Conservation (phyloP, 2,113 vertebrate species). For the Spermophilus dauricus region DNA sequence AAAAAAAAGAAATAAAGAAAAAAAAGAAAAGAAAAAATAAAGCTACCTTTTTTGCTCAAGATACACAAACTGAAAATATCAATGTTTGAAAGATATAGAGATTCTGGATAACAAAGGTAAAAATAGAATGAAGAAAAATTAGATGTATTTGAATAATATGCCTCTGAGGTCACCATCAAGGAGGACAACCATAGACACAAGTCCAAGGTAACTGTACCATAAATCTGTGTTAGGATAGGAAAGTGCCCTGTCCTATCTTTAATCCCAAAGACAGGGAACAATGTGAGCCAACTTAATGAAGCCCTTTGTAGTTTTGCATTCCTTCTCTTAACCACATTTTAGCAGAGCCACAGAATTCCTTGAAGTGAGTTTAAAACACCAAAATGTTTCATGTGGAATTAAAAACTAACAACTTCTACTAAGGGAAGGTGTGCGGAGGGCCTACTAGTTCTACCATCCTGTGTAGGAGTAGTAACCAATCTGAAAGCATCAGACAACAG, state of each 20-base stretch:
- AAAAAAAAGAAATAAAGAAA: too few species aligned
- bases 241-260: neutral
- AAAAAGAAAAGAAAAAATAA: neutral
- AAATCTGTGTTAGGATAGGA: neutral
- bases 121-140: neutral
- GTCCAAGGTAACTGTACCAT: neutral
- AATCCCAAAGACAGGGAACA: neutral
- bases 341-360: neutral
- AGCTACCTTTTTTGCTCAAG: neutral
- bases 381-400: neutral
- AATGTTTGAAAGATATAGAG: neutral
- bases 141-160: neutral
- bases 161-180: neutral
- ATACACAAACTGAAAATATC: neutral
- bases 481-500: neutral
- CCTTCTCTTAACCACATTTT: constrained; percentile 17
- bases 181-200: neutral
- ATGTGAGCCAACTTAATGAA: neutral
- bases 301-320: neutral
- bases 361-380: constrained; percentile 41
- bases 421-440: neutral
- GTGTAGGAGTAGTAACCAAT: neutral
- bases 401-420: neutral
- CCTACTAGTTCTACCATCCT: neutral
- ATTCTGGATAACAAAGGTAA: neutral